These are phyloP conservation scores for Fopius arisanus DNA, from an alignment of 1,140 invertebrate genomes.

Conservation along the genomic window DNA sequence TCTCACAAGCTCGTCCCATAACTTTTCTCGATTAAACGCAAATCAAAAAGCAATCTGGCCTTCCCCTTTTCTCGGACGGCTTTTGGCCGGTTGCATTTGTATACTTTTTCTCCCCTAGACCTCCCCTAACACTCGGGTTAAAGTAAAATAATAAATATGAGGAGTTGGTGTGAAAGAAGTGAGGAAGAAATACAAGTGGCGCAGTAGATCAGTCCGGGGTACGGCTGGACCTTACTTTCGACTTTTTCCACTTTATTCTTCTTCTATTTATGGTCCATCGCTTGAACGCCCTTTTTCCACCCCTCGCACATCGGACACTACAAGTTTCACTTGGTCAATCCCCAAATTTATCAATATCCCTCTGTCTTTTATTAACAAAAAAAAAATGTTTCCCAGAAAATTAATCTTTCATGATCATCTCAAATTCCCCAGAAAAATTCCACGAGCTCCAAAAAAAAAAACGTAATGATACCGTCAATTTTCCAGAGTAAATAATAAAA, in stretches of 20 bases:
- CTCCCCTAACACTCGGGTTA: background rate
- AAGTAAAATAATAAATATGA: constrained; percentile 9
- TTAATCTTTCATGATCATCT: background rate
- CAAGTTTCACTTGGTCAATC: background rate
- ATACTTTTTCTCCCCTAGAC: background rate
- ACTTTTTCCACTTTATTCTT: background rate
- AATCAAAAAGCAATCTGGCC: constrained; percentile 60
- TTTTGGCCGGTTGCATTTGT: background rate
- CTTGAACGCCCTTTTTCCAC: constrained; percentile 4
- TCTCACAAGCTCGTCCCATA: constrained; percentile 48
- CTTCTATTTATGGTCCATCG: constrained; percentile 9
- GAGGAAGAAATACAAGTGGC: constrained; percentile 20
- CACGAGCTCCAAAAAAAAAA: no score
- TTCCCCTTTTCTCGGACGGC: constrained; percentile 9
- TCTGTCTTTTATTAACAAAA: background rate
- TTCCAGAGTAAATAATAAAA: no score
- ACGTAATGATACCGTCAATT: background rate
- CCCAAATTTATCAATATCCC: background rate
- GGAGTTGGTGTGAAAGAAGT: background rate
- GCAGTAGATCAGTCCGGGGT: constrained; percentile 32
- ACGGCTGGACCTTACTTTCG: background rate
- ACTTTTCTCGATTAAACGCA: constrained; percentile 61
- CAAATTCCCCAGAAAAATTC: background rate
- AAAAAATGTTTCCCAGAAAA: no score
- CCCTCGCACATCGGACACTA: background rate